Evolutionary conservation across 2,797 vertebrate genomes (phyloP).

Genomic region (Nyctalus aviator): DNA sequence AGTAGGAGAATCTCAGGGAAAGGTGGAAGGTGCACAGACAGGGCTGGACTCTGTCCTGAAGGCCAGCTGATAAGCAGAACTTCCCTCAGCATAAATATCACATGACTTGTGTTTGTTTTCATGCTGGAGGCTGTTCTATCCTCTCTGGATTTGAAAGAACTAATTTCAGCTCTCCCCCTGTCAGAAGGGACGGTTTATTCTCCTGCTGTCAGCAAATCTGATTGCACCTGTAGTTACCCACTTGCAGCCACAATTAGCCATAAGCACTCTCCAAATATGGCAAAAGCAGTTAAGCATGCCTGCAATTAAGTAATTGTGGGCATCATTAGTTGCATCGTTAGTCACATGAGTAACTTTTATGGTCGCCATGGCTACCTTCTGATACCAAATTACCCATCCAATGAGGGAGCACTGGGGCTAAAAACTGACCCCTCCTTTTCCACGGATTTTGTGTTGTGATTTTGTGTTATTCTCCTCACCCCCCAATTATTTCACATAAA

Average conservation of each 20-base stretch:
- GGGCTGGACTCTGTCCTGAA: neutral
- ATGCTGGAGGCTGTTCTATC: neutral
- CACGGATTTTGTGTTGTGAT: slow-evolving; percentile 57
- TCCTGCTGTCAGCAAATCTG: slow-evolving; percentile 68
- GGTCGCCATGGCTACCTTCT: slow-evolving; percentile 77
- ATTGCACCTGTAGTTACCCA: slow-evolving; percentile 78
- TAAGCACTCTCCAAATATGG: slow-evolving; percentile 77
- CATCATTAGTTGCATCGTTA: slow-evolving; percentile 78
- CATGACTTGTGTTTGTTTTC: slow-evolving; percentile 47
- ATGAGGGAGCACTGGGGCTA: slow-evolving; percentile 38
- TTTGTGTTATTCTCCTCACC: neutral
- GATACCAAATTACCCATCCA: slow-evolving; percentile 73
- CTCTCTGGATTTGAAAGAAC: neutral
- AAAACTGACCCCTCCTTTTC: slow-evolving; percentile 45
- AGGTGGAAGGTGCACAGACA: neutral
- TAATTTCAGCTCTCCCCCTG: slow-evolving; percentile 55
- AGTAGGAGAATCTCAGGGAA: neutral
- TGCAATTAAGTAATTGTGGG: slow-evolving; percentile 80
- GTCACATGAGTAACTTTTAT: slow-evolving; percentile 78
- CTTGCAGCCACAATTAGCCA: slow-evolving; percentile 76
- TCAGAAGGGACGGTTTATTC: slow-evolving; percentile 40
- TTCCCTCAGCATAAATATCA: neutral
- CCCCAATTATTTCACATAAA: slow-evolving; percentile 53
- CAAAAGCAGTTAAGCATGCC: slow-evolving; percentile 74
- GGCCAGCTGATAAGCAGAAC: neutral